phyloP scores from a whole-genome alignment of 2,888 invertebrate species.

The Zonitis immaculata region DNA sequence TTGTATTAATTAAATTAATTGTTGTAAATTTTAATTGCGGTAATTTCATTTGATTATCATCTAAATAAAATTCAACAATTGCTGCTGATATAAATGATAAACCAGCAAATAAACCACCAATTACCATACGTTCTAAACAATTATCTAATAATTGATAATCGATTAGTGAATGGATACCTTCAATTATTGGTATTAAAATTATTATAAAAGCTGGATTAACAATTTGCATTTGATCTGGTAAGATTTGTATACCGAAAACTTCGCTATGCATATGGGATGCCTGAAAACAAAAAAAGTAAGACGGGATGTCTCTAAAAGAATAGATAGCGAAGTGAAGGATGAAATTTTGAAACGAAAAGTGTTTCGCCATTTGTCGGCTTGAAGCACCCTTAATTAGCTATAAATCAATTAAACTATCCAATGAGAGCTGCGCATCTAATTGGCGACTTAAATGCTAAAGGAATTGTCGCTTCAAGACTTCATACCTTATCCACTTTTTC shows the following conservation, averaged over 20 bases:
- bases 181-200: constrained; percentile 63
- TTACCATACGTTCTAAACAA: constrained; percentile 70
- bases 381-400: too few species aligned
- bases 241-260: constrained; percentile 57
- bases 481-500: too few species aligned
- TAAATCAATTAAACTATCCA: too few species aligned
- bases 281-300: too few species aligned
- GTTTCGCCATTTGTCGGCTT: too few species aligned
- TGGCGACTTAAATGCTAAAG: too few species aligned
- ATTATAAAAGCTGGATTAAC: constrained; percentile 71
- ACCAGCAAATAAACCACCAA: constrained; percentile 64
- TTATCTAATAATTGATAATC: constrained; percentile 49
- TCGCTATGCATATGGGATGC: constrained; percentile 65
- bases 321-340: too few species aligned
- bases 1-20: constrained; percentile 59
- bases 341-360: too few species aligned
- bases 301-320: too few species aligned
- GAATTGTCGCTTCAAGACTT: too few species aligned
- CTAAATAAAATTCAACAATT: constrained; percentile 57
- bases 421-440: too few species aligned
- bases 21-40: constrained; percentile 49
- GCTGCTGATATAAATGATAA: constrained; percentile 44
- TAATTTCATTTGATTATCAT: constrained; percentile 45
- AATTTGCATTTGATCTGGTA: constrained; percentile 79
- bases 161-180: constrained; percentile 53